These are phyloP conservation scores for Ephialtes manifestator DNA, from an alignment of 2,888 invertebrate species.

Conservation along the genomic window DNA sequence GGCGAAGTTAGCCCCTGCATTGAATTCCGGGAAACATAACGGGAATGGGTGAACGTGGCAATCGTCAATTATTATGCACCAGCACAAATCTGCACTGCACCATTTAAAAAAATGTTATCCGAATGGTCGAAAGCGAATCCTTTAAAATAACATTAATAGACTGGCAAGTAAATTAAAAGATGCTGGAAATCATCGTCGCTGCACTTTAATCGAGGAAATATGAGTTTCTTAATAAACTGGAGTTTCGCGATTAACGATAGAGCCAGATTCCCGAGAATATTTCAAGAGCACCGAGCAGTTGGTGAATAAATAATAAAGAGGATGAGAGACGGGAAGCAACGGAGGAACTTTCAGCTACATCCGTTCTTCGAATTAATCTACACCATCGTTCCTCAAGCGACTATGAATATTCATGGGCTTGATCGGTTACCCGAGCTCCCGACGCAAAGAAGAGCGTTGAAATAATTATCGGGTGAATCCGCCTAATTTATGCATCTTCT, in stretches of 20 bases:
- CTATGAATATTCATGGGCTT: constrained; percentile 42
- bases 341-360: constrained; percentile 4
- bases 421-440: constrained; percentile 12
- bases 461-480: constrained; percentile 11
- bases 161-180: not conserved
- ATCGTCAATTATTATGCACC: not conserved
- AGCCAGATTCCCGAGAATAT: not conserved
- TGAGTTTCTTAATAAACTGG: not conserved
- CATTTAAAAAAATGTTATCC: not conserved
- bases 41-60: not conserved
- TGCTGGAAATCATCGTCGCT: not conserved
- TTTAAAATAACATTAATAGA: not conserved
- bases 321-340: not conserved
- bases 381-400: constrained; percentile 24
- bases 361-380: constrained; percentile 42
- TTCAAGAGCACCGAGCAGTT: constrained; percentile 8
- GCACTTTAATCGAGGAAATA: not conserved
- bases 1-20: not conserved
- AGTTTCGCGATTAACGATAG: constrained; percentile 6
- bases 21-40: constrained; percentile 22
- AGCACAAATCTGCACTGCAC: not conserved
- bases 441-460: constrained; percentile 28
- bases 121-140: not conserved
- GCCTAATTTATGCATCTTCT: not conserved
- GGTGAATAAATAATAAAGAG: constrained; percentile 26